Evolutionary conservation across 2,797 vertebrate genomes (phyloP).

Genomic region (Tapirus indicus): DNA sequence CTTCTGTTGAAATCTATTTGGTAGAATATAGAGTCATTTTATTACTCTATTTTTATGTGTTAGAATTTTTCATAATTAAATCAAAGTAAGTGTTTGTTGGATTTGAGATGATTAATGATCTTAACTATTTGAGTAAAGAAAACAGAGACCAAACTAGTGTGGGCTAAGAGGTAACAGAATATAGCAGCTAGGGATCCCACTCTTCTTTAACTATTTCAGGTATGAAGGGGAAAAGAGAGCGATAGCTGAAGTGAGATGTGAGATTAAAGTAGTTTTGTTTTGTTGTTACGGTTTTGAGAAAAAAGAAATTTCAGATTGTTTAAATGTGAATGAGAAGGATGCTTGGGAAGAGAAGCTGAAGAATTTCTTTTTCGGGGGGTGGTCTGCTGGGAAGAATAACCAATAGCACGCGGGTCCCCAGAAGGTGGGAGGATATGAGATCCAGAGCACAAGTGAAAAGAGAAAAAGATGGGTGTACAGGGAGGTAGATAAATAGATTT

Average conservation of each 20-base stretch:
- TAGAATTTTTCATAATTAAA: slow-evolving; percentile 14
- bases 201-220: neutral
- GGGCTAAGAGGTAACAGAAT: neutral
- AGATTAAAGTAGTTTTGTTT: neutral
- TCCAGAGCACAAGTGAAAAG: neutral
- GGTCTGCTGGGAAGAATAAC: neutral
- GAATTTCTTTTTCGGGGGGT: neutral
- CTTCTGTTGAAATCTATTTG: neutral
- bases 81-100: neutral
- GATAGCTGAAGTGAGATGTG: neutral
- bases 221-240: neutral
- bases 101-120: neutral
- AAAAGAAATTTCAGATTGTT: neutral
- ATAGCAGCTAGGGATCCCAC: neutral
- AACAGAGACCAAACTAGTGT: neutral
- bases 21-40: neutral
- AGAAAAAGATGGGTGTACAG: neutral
- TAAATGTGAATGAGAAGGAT: neutral
- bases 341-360: neutral
- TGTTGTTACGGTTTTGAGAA: neutral
- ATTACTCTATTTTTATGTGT: neutral
- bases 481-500: neutral
- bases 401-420: neutral
- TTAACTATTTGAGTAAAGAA: neutral
- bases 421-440: neutral